Conservation (phyloP, 1,140 invertebrate genomes). For the Zaprionus kolodkinae region DNA sequence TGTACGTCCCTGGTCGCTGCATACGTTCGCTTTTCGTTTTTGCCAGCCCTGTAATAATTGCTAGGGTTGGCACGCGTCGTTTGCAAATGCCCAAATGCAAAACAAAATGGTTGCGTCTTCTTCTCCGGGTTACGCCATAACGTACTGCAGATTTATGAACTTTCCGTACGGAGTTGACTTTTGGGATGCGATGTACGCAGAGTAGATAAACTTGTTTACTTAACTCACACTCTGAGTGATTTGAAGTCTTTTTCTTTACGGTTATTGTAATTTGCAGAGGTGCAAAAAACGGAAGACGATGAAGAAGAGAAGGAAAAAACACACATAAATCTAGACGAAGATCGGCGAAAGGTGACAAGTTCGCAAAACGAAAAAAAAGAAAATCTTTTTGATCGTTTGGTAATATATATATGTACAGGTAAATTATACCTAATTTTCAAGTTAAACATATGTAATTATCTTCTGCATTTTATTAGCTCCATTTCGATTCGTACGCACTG, state of each 20-base stretch:
- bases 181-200: neutral
- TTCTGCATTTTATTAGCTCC: neutral
- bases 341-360: neutral
- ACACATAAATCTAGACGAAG: slow-evolving; percentile 4
- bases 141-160: slow-evolving; percentile 1
- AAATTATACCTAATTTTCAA: neutral
- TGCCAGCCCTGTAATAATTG: neutral
- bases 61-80: slow-evolving; percentile 4
- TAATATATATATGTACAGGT: neutral
- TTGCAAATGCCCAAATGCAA: neutral
- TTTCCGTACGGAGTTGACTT: neutral
- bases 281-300: neutral
- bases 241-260: neutral
- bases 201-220: slow-evolving; percentile 4
- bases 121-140: neutral
- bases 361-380: neutral
- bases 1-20: neutral
- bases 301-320: neutral
- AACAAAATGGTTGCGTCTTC: neutral
- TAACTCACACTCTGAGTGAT: slow-evolving; percentile 1
- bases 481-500: neutral
- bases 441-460: neutral
- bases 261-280: neutral
- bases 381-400: neutral
- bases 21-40: neutral